Percentiles rank a stretch among this genome's conserved stretches.
Evolutionary conservation across 1,140 invertebrate species (phyloP).

Genomic region (Drosophila pandora): DNA sequence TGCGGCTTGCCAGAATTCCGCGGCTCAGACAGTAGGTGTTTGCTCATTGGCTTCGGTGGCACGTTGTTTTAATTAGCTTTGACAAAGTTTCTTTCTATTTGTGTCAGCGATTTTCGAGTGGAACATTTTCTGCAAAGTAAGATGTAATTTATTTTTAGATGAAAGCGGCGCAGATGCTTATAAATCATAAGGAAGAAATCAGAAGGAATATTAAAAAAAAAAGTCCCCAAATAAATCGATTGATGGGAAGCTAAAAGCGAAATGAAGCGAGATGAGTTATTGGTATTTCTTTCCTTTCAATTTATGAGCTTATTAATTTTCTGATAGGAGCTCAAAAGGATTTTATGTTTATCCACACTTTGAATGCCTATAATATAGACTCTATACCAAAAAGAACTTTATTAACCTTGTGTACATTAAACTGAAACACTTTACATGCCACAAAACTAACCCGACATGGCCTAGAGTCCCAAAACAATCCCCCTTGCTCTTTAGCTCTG

Average conservation of each 20-base stretch:
- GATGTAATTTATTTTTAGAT: conserved; percentile 18
- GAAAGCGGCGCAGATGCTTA: conserved; percentile 10
- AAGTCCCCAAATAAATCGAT: conserved; percentile 28
- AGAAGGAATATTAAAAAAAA: neutral
- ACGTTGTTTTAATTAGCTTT: conserved; percentile 65
- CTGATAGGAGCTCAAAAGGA: neutral
- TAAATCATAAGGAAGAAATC: conserved; percentile 24
- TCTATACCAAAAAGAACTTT: neutral
- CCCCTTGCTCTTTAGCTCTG: conserved; percentile 1
- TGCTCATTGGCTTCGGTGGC: conserved; percentile 51
- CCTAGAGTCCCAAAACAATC: conserved; percentile 9
- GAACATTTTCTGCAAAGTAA: conserved; percentile 26
- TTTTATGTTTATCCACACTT: neutral
- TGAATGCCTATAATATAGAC: neutral
- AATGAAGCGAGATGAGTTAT: conserved; percentile 13
- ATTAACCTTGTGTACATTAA: neutral
- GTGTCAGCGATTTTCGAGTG: conserved; percentile 31
- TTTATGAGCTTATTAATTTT: neutral
- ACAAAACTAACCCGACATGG: conserved; percentile 7
- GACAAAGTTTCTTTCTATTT: conserved; percentile 25
- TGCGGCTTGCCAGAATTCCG: conserved; percentile 14
- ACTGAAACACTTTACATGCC: neutral
- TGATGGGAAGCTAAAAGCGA: neutral
- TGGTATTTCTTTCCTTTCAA: neutral
- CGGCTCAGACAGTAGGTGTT: conserved; percentile 49